Evolutionary conservation across 1,140 invertebrate species (phyloP).

Genomic region (Drosophila sulfurigaster): DNA sequence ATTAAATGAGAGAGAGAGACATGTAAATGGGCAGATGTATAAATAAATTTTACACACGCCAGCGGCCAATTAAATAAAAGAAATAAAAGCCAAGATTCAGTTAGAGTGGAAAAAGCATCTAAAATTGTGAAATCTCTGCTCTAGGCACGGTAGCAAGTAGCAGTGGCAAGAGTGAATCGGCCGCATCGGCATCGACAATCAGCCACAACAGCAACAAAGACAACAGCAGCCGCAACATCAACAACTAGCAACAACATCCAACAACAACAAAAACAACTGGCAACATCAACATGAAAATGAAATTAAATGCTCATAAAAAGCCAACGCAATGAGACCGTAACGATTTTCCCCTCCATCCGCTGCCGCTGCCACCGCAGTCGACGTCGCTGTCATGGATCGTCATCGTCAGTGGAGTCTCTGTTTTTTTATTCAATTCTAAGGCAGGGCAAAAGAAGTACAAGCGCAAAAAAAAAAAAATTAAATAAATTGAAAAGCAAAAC

Average conservation of each 20-base stretch:
- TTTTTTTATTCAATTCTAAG: constrained; percentile 23
- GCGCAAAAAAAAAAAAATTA: not conserved
- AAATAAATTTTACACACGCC: constrained; percentile 42
- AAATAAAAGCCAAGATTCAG: constrained; percentile 35
- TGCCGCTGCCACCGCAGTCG: not conserved
- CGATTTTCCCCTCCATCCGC: constrained; percentile 51
- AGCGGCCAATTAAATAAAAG: constrained; percentile 48
- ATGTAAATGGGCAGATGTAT: constrained; percentile 27
- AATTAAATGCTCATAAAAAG: constrained; percentile 66
- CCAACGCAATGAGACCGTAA: constrained; percentile 68
- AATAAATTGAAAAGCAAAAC: constrained; percentile 10
- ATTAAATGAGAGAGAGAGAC: not conserved
- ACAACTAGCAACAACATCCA: constrained; percentile 27
- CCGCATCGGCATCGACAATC: constrained; percentile 21
- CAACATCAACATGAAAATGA: constrained; percentile 62
- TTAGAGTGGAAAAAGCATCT: constrained; percentile 53
- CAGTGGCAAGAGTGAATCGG: constrained; percentile 22
- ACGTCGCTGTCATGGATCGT: constrained; percentile 22
- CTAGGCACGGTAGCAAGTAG: constrained; percentile 20
- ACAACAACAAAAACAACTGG: not conserved
- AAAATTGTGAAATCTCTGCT: constrained; percentile 58
- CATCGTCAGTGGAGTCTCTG: constrained; percentile 17
- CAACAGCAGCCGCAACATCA: constrained; percentile 33
- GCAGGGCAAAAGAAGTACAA: constrained; percentile 1
- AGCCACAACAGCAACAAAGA: constrained; percentile 28